Evolutionary conservation across 2,797 vertebrate species (phyloP), one percentile per base, ranked within the genome.

Genomic region (Parauchenoglanis punctatus): DNA sequence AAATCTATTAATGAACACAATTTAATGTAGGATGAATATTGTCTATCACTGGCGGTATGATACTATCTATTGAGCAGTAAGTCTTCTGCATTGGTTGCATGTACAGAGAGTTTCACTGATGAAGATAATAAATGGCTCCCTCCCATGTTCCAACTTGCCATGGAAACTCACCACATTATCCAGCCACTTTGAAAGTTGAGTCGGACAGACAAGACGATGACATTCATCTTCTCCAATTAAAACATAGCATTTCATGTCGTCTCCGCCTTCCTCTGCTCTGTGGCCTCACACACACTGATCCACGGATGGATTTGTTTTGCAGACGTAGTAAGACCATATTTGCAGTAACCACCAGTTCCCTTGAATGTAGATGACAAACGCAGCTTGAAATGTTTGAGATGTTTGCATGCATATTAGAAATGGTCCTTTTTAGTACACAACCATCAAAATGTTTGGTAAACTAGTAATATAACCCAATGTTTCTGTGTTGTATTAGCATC

Each of bases 81-180:
- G 70, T 44, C 7, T 61, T 44, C 23, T 83, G n/a, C 1, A 91
- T 90, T 92, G 87, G 93, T 92, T 91, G 76, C 85, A 93, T 92
- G 92, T 91, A 93, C 94, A 88, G 89, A 92, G 92, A 78, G 92
- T 92, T 93, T 92, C 84, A 94, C 93, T 93, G 93, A 91, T 72
- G 80, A 89, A 91, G 93, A 95, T 94, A 94, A 95, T 95, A 94
- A 94, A 95, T 95, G 91, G 93, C 93, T 95, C 92, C 89, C 89
- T 93, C 88, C 94, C 93, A 94, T 94, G 94, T 95, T 94, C 93
- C 91, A 94, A 94, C 94, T 95, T 86, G 91, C 92, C 93, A 91
- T 92, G 94, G 94, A 94, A 94, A 92, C 93, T 95, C 92, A 95
- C 95, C 96, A 96, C 95, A 96, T 96, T 94, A 95, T 93, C 94